phyloP scores from a whole-genome alignment of 1,140 invertebrate species.

The Hypothenemus hampei region DNA sequence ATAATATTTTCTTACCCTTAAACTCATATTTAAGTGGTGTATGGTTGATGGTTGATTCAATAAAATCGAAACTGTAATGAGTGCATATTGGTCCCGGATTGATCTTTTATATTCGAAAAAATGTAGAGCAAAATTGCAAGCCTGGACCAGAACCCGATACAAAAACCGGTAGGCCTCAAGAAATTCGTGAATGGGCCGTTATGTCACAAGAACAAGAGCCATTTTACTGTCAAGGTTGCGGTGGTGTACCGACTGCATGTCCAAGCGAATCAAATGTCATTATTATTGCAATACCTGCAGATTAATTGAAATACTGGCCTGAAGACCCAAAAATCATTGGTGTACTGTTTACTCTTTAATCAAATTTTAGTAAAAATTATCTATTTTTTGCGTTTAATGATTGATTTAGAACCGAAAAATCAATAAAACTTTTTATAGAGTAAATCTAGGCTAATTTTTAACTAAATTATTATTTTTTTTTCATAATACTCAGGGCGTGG shows the following conservation, averaged over 20 bases:
- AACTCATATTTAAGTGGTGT: slow-evolving; percentile 8
- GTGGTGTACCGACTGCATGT: neutral
- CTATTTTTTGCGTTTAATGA: too few relatives aligned
- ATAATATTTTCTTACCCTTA: slow-evolving; percentile 27
- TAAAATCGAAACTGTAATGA: slow-evolving; percentile 7
- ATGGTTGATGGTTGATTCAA: neutral
- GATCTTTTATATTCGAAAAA: slow-evolving; percentile 24
- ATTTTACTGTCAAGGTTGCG: slow-evolving; percentile 14
- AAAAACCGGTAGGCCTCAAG: slow-evolving; percentile 5
- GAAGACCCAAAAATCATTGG: neutral
- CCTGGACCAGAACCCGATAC: neutral
- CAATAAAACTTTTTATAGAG: too few relatives aligned
- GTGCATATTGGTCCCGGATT: neutral
- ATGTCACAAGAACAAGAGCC: slow-evolving; percentile 5
- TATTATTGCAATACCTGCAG: neutral
- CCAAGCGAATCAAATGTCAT: neutral
- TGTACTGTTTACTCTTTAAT: too few relatives aligned
- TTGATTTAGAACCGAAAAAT: too few relatives aligned
- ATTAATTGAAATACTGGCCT: neutral
- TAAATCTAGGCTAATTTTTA: too few relatives aligned
- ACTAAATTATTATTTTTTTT: too few relatives aligned
- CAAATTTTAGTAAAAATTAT: too few relatives aligned
- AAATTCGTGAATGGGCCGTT: slow-evolving; percentile 9
- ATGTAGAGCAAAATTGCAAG: slow-evolving; percentile 20
- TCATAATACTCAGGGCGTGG: too few relatives aligned